Percentiles rank a stretch among this genome's conserved stretches.
Evolutionary conservation across 2,113 vertebrate species (phyloP).

Genomic region (Danio rerio): DNA sequence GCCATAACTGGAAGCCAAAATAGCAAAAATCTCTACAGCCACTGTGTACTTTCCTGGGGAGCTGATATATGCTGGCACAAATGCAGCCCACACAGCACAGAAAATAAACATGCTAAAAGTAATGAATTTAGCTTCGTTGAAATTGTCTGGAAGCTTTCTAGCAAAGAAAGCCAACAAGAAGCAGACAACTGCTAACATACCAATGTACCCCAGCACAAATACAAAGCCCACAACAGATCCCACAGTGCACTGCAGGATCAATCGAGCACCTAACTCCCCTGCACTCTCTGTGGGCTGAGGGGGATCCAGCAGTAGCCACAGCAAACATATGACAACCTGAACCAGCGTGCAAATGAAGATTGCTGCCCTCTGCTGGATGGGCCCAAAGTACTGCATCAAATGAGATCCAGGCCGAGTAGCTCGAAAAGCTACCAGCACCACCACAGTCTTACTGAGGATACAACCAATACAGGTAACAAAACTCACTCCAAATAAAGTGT

Average conservation of each 20-base stretch:
- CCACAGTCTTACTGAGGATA: conserved; percentile 64
- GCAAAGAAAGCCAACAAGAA: conserved; percentile 66
- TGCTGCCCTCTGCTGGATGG: conserved; percentile 59
- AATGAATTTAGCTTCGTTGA: conserved; percentile 64
- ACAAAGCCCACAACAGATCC: conserved; percentile 63
- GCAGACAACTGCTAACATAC: conserved; percentile 62
- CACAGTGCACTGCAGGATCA: conserved; percentile 66
- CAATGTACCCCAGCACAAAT: conserved; percentile 65
- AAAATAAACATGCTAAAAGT: conserved; percentile 69
- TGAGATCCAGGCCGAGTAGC: conserved; percentile 58
- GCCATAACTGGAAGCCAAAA: conserved; percentile 43
- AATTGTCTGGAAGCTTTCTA: conserved; percentile 44
- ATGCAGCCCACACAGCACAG: too few species aligned
- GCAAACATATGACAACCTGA: conserved; percentile 66
- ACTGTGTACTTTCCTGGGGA: too few species aligned
- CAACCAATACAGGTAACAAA: conserved; percentile 68
- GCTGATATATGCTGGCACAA: too few species aligned
- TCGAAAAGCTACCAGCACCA: conserved; percentile 66
- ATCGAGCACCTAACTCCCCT: conserved; percentile 56
- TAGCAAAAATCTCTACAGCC: too few species aligned
- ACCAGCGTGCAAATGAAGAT: conserved; percentile 62
- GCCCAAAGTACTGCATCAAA: conserved; percentile 63
- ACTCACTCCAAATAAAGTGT: conserved; percentile 67
- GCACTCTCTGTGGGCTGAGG: conserved; percentile 59
- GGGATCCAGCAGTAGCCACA: conserved; percentile 62